Percentiles rank a stretch among this genome's conserved stretches.
These are phyloP conservation scores for Percina caprodes DNA, from an alignment of 2,113 vertebrate genomes.

Conservation along the genomic window DNA sequence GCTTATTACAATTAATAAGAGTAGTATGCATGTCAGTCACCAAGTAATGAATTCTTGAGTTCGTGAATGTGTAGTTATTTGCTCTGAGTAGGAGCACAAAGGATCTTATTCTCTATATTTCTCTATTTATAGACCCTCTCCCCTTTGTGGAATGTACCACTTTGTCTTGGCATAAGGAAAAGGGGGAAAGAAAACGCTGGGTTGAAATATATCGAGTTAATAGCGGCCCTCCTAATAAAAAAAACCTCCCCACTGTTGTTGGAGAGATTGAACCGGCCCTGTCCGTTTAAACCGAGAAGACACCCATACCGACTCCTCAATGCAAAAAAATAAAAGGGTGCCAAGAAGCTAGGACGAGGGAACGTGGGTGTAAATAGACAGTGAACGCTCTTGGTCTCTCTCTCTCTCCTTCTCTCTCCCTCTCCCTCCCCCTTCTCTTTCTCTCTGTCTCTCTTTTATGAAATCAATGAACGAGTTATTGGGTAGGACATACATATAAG, in stretches of 20 bases:
- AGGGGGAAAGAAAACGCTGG: slow-evolving; percentile 57
- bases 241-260: slow-evolving; percentile 67
- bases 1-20: not conserved
- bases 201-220: slow-evolving; percentile 61
- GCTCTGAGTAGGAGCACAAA: slow-evolving; percentile 81
- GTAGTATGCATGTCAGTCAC: slow-evolving; percentile 21
- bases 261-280: slow-evolving; percentile 88
- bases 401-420: slow-evolving; percentile 63
- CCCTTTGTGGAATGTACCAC: slow-evolving; percentile 89
- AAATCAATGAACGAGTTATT: slow-evolving; percentile 85
- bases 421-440: slow-evolving; percentile 57
- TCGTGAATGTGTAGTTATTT: slow-evolving; percentile 52
- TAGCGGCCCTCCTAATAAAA: slow-evolving; percentile 47
- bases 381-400: slow-evolving; percentile 77
- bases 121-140: slow-evolving; percentile 86
- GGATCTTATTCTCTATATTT: slow-evolving; percentile 82
- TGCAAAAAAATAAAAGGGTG: slow-evolving; percentile 89
- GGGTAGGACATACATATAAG: slow-evolving; percentile 81
- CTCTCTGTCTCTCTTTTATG: slow-evolving; percentile 78
- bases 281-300: slow-evolving; percentile 99
- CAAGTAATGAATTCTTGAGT: not conserved
- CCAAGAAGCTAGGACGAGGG: slow-evolving; percentile 88
- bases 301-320: slow-evolving; percentile 94
- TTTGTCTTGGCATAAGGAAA: slow-evolving; percentile 73
- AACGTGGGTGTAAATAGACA: slow-evolving; percentile 87